These are phyloP conservation scores for Thomomys bottae DNA, from an alignment of 2,113 vertebrate genomes.

Conservation along the genomic window DNA sequence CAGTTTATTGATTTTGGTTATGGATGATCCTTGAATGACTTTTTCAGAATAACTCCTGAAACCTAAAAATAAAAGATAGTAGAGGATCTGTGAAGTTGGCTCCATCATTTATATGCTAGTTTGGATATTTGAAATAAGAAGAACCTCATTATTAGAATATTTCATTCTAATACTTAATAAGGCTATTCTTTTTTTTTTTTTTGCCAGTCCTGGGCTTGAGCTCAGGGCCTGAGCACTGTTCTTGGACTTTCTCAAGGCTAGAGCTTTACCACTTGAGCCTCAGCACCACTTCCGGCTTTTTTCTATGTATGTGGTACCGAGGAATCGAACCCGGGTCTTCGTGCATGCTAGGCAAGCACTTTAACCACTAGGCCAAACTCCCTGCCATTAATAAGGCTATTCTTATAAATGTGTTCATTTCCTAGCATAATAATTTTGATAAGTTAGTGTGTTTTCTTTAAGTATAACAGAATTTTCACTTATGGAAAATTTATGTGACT, in stretches of 20 bases:
- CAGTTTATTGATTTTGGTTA: conserved; percentile 1
- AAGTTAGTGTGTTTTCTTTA: neutral
- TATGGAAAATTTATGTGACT: conserved; percentile 19
- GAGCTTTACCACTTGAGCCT: too few relatives aligned
- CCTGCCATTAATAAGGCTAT: neutral
- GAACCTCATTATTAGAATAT: neutral
- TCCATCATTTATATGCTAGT: conserved; percentile 21
- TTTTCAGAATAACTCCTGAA: conserved; percentile 1
- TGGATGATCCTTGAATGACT: neutral
- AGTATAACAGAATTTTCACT: neutral
- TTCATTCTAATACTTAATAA: neutral
- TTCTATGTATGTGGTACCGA: too few relatives aligned
- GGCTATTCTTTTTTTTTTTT: too few relatives aligned
- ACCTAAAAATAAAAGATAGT: neutral
- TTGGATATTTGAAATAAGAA: conserved; percentile 1
- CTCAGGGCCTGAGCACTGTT: too few relatives aligned
- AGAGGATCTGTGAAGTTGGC: neutral
- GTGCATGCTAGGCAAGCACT: too few relatives aligned
- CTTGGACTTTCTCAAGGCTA: too few relatives aligned
- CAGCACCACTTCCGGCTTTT: too few relatives aligned
- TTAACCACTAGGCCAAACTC: too few relatives aligned
- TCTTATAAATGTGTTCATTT: neutral
- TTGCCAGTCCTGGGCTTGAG: too few relatives aligned
- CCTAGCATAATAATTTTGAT: neutral
- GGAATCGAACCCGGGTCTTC: too few relatives aligned